These are phyloP conservation scores for Scortum barcoo DNA, from an alignment of 2,113 vertebrate species.

Conservation along the genomic window DNA sequence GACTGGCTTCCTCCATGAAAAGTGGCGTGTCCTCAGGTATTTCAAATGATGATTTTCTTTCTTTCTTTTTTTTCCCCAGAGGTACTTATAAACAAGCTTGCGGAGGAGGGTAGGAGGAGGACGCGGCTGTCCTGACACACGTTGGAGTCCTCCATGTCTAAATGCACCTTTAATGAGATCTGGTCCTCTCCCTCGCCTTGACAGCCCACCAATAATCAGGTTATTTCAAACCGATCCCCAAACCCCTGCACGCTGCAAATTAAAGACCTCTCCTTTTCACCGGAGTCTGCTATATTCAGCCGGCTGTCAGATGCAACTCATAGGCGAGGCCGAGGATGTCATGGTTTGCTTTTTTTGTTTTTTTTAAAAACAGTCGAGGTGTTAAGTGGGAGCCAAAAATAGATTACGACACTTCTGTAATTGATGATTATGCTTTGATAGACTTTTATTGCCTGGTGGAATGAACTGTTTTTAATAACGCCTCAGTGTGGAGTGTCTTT, in stretches of 20 bases:
- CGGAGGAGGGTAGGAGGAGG: slow-evolving; percentile 21
- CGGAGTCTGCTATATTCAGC: slow-evolving; percentile 7
- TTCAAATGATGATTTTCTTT: slow-evolving; percentile 21
- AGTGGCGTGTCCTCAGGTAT: slow-evolving; percentile 45
- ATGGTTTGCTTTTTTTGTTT: neutral
- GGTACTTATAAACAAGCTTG: slow-evolving; percentile 44
- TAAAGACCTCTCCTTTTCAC: slow-evolving; percentile 34
- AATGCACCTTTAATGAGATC: slow-evolving; percentile 63
- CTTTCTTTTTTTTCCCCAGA: neutral
- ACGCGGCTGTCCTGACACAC: slow-evolving; percentile 37
- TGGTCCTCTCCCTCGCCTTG: slow-evolving; percentile 41
- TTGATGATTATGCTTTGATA: slow-evolving; percentile 55
- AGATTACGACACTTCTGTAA: slow-evolving; percentile 46
- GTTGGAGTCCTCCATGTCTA: slow-evolving; percentile 44
- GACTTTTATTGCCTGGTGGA: slow-evolving; percentile 52
- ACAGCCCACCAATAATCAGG: slow-evolving; percentile 50
- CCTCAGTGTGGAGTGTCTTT: slow-evolving; percentile 14
- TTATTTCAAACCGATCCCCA: slow-evolving; percentile 44
- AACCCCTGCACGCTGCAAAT: slow-evolving; percentile 18
- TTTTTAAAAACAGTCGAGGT: neutral
- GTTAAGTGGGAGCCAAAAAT: slow-evolving; percentile 34
- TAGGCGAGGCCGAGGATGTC: neutral
- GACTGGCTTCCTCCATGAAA: slow-evolving; percentile 10
- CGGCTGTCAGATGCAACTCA: slow-evolving; percentile 12
- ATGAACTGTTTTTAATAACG: slow-evolving; percentile 63